Percentiles rank a stretch among this genome's conserved stretches.
Evolutionary conservation across 2,888 invertebrate genomes (phyloP).

Genomic region (Machimus atricapillus): DNA sequence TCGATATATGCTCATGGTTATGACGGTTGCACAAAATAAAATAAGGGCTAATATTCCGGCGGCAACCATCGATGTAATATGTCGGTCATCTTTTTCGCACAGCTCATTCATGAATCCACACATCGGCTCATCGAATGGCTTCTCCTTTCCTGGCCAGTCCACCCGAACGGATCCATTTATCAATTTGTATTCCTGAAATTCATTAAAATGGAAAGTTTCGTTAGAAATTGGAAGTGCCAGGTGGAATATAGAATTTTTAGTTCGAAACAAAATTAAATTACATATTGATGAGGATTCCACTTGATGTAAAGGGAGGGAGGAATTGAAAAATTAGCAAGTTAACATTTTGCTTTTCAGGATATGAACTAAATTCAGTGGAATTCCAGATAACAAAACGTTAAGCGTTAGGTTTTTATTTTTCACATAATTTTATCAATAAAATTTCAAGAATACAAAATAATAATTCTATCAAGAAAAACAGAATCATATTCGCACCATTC

Average conservation of each 20-base stretch:
- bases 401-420: no score
- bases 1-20: slow-evolving; percentile 88
- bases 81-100: slow-evolving; percentile 83
- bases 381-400: no score
- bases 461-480: no score
- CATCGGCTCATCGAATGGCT: slow-evolving; percentile 89
- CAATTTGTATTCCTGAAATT: slow-evolving; percentile 75
- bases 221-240: slow-evolving; percentile 25
- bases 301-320: not conserved
- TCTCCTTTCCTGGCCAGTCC: slow-evolving; percentile 83
- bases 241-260: not conserved
- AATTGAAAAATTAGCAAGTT: not conserved
- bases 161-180: slow-evolving; percentile 71
- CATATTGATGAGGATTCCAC: not conserved
- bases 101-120: slow-evolving; percentile 92
- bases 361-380: no score
- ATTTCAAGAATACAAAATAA: no score
- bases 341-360: no score
- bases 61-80: slow-evolving; percentile 79
- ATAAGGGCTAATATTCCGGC: slow-evolving; percentile 82
- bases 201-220: slow-evolving; percentile 11
- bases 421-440: no score
- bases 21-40: slow-evolving; percentile 83
- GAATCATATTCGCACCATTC: no score
- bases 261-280: not conserved